Conservation (phyloP, 1,140 invertebrate genomes). For the Rhizoglyphus robini region DNA sequence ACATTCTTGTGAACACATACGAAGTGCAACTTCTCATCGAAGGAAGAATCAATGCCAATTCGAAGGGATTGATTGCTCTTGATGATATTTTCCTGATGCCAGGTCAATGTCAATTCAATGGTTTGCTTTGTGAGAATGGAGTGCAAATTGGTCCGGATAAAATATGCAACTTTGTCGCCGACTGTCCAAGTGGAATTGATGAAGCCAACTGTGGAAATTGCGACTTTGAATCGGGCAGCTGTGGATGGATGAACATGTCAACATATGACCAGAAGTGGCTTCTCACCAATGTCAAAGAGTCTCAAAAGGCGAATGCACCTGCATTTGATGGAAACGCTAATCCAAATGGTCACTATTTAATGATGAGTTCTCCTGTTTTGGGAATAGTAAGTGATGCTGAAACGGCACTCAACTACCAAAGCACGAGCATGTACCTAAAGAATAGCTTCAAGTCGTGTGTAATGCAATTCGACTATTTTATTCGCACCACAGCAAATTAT, state of each 20-base stretch:
- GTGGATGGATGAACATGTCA: neutral
- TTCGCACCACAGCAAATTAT: neutral
- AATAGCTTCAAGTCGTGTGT: neutral
- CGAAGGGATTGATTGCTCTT: neutral
- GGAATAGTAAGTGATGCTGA: conserved; percentile 4
- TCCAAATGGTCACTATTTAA: neutral
- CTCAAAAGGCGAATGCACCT: neutral
- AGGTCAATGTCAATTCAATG: neutral
- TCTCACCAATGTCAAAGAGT: neutral
- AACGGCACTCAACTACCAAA: neutral
- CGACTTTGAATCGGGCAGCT: neutral
- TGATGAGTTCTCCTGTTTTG: conserved; percentile 17
- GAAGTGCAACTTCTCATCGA: conserved; percentile 2
- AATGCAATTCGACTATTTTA: neutral
- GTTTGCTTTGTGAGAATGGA: conserved; percentile 13
- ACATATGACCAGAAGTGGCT: neutral
- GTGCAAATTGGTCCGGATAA: neutral
- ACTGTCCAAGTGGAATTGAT: conserved; percentile 2
- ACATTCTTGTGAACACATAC: neutral
- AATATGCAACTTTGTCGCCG: neutral
- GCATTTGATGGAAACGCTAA: neutral
- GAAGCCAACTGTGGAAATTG: neutral
- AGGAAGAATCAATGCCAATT: neutral
- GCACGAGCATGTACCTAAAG: too few species aligned
- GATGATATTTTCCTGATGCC: neutral